Percentiles rank a stretch among this genome's conserved stretches.
Conservation (phyloP, 30 jellyfish, hydroid and myxozoan genomes). For the Aurelia sp. region DNA sequence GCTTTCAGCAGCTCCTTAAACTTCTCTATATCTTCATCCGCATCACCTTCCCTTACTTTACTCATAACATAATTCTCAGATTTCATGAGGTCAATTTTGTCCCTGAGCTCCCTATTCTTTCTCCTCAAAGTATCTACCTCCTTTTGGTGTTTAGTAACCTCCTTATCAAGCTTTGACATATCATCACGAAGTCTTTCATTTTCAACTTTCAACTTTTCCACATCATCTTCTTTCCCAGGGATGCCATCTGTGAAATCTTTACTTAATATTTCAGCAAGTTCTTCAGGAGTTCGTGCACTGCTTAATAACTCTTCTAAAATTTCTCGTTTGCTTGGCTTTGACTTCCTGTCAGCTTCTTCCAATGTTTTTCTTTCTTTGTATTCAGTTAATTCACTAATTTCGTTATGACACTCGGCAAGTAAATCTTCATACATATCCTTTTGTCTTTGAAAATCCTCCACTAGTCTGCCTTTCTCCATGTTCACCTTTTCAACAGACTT, state of each 20-base stretch:
- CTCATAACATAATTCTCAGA: constrained; percentile 44
- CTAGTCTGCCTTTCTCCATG: constrained; percentile 36
- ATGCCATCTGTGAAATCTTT: constrained; percentile 33
- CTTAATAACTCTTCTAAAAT: constrained; percentile 26
- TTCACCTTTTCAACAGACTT: constrained; percentile 29
- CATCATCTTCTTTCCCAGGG: not conserved
- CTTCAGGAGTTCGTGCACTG: constrained; percentile 33
- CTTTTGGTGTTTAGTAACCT: constrained; percentile 13
- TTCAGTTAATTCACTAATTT: constrained; percentile 10
- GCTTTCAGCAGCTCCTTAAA: constrained; percentile 25
- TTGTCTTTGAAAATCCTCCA: constrained; percentile 28
- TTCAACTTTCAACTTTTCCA: constrained; percentile 14
- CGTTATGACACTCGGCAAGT: constrained; percentile 44
- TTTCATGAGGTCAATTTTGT: constrained; percentile 24
- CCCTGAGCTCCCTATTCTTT: constrained; percentile 61
- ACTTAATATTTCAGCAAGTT: constrained; percentile 38
- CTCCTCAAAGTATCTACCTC: constrained; percentile 29
- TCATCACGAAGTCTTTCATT: constrained; percentile 48
- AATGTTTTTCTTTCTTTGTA: not conserved
- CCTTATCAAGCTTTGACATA: constrained; percentile 23
- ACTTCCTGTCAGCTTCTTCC: not conserved
- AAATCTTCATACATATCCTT: constrained; percentile 39
- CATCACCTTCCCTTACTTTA: constrained; percentile 29
- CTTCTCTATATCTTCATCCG: not conserved
- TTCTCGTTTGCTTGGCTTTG: constrained; percentile 17